phyloP scores from a whole-genome alignment of 2,888 invertebrate species.

The Heliconius cydno region DNA sequence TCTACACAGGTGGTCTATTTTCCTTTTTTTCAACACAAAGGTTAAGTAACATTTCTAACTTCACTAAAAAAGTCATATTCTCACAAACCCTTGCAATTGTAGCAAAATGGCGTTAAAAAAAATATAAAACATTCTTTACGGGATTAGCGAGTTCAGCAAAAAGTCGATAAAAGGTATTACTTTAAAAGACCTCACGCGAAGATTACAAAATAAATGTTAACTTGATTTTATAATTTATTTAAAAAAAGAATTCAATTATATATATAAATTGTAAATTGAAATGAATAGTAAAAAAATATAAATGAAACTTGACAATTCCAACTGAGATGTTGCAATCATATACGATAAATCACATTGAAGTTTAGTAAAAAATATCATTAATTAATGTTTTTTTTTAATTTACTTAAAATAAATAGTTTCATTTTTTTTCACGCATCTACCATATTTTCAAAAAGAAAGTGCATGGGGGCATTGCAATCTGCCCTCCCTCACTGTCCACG shows the following conservation, averaged over 20 bases:
- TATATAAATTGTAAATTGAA: no score
- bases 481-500: no score
- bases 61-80: conserved; percentile 22
- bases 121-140: conserved; percentile 54
- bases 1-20: conserved; percentile 26
- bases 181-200: conserved; percentile 29
- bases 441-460: no score
- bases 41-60: not conserved
- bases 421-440: no score
- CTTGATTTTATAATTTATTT: not conserved
- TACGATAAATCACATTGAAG: no score
- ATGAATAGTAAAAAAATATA: no score
- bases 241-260: not conserved
- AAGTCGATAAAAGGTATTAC: conserved; percentile 44
- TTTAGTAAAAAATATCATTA: not conserved
- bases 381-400: not conserved
- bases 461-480: no score
- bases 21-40: not conserved
- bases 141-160: conserved; percentile 53
- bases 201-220: conserved; percentile 13
- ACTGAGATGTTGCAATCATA: not conserved
- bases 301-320: no score
- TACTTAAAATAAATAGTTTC: no score
- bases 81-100: conserved; percentile 27
- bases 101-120: conserved; percentile 27